These are phyloP conservation scores for Podarcis muralis DNA, from an alignment of 2,113 vertebrate genomes.

Conservation along the genomic window DNA sequence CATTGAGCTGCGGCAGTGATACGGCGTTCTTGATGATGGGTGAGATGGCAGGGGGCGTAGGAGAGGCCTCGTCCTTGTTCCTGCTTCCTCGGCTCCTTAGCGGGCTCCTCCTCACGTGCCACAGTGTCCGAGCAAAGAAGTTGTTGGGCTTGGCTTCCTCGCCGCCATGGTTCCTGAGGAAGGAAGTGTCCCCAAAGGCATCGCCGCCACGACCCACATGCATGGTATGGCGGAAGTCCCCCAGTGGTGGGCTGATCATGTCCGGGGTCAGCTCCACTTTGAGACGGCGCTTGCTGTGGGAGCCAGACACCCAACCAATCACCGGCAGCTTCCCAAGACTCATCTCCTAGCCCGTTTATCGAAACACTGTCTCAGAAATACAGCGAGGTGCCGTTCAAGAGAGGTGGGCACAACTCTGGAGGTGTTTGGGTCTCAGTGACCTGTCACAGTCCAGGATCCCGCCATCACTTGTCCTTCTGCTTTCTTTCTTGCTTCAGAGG, in stretches of 20 bases:
- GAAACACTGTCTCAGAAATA: neutral
- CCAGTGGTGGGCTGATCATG: slow-evolving; percentile 94
- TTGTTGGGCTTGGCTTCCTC: slow-evolving; percentile 73
- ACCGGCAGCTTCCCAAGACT: slow-evolving; percentile 90
- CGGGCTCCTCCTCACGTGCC: slow-evolving; percentile 80
- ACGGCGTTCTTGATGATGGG: slow-evolving; percentile 96
- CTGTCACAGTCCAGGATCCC: slow-evolving; percentile 44
- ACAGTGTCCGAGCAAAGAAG: slow-evolving; percentile 87
- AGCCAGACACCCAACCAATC: slow-evolving; percentile 85
- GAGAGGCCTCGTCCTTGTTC: slow-evolving; percentile 71
- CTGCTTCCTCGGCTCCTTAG: slow-evolving; percentile 65
- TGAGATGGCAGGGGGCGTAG: slow-evolving; percentile 83
- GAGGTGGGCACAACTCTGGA: slow-evolving; percentile 27
- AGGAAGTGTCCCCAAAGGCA: slow-evolving; percentile 95
- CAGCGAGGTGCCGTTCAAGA: neutral
- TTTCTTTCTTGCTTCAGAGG: neutral
- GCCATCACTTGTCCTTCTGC: slow-evolving; percentile 25
- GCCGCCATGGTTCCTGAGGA: slow-evolving; percentile 91
- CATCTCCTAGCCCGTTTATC: slow-evolving; percentile 72
- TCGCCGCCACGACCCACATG: slow-evolving; percentile 93
- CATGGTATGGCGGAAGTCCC: slow-evolving; percentile 96
- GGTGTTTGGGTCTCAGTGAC: neutral
- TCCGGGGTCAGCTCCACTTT: slow-evolving; percentile 88
- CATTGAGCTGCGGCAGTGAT: slow-evolving; percentile 89
- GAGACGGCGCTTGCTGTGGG: slow-evolving; percentile 85